Base-by-base conservation (phyloP, 2,113 vertebrate species). In the Shinisaurus crocodilurus region DNA sequence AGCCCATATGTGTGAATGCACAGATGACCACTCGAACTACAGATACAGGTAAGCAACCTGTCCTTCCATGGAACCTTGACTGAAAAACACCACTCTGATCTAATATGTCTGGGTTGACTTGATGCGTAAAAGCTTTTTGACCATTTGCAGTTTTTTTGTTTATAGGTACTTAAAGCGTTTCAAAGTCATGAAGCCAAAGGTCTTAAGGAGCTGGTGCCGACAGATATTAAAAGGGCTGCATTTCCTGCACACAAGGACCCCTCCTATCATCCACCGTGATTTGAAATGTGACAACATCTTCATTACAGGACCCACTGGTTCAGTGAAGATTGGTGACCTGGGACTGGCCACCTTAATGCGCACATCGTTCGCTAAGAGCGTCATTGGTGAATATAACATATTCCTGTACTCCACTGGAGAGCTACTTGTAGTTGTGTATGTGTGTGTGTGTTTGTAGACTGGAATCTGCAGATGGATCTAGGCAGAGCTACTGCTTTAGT, bases 211-310 rank as follows among this genome's bases (percentile, higher is more conserved):
- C 91, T 99, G 99, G 99, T 99, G 99, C 87, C 94, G 99, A 63
- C 99, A 99, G 92, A 99, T 99, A 93, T 96, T 99, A 88, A 99
- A 99, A 95, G 99, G 99, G 0, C 97, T 99, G 63, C 99, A 99
- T 34, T 99, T 99, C 93, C 98, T 99, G 74, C 99, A 99, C 94
- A 99, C 99, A 5, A 97, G 99, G 25, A 99, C 98, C 0, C 99
- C 98, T 8, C 98, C 99, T 43, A 99, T 99, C 89, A 98, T 99
- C 93, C 99, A 99, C 92, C 98, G 99, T 6, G 99, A 99, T 95
- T 97, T 99, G 89, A 99, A 99, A 67, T 99, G 99, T 88, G 99
- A 99, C 97, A 99, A 99, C 96, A 99, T 99, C 96, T 99, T 99
- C 94, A 99, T 99, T 96, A 99, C 99, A 0, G 99, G 99, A 74